A percentile compares a stretch with the other conserved stretches of the same genome.
Conservation (phyloP, 1,140 invertebrate genomes). For the Contarinia nasturtii region DNA sequence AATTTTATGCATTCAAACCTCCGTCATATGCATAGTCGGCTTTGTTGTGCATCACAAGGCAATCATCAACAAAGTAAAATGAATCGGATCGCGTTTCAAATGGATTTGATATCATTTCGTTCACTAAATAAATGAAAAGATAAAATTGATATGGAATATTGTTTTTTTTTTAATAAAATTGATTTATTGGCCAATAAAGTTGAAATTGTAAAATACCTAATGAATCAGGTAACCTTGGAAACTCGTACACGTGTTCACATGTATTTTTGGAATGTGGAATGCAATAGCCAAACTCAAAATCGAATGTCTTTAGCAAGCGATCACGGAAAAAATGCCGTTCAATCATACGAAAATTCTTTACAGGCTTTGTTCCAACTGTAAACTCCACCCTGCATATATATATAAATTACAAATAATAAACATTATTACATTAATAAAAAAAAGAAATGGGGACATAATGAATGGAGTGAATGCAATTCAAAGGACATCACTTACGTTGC, state of each 20-base stretch:
- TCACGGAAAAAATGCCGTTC: constrained; percentile 94
- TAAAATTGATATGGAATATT: too few species aligned
- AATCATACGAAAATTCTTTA: constrained; percentile 96
- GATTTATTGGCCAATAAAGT: too few species aligned
- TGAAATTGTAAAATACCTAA: constrained; percentile 44
- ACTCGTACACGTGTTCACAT: constrained; percentile 98
- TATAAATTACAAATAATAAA: not conserved
- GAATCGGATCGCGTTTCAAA: constrained; percentile 96
- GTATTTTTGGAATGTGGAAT: constrained; percentile 95
- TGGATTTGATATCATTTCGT: constrained; percentile 89
- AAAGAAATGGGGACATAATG: too few species aligned
- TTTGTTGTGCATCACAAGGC: constrained; percentile 98
- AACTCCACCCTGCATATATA: constrained; percentile 72
- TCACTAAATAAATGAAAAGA: constrained; percentile 34
- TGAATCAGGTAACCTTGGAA: constrained; percentile 70
- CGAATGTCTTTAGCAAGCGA: constrained; percentile 90
- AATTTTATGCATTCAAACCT: constrained; percentile 5
- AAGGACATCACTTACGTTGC: constrained; percentile 62
- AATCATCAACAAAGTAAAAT: constrained; percentile 96
- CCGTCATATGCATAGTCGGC: constrained; percentile 29
- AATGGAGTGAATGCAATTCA: too few species aligned
- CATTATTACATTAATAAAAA: too few species aligned
- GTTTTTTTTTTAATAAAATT: too few species aligned
- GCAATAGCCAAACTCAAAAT: constrained; percentile 99
- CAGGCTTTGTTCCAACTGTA: constrained; percentile 74